phyloP scores from a whole-genome alignment of 2,888 invertebrate species.

The Diadromus collaris region DNA sequence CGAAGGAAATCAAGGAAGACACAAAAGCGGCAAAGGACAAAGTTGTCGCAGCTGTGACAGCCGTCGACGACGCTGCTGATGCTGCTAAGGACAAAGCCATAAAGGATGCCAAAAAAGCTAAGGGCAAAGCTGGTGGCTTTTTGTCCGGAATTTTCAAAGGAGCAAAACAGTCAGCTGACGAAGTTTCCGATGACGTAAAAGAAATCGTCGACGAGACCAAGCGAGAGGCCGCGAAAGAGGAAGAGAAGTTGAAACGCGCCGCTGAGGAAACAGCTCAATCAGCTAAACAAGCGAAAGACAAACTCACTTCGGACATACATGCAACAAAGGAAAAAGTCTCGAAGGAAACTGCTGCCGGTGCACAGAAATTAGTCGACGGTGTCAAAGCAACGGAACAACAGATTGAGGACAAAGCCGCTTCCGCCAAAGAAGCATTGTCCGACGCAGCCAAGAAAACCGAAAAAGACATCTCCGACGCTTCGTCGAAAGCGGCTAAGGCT shows the following conservation, averaged over 20 bases:
- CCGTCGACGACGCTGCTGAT: slow-evolving; percentile 49
- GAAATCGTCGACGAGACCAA: slow-evolving; percentile 68
- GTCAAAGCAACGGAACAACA: slow-evolving; percentile 42
- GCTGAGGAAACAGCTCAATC: slow-evolving; percentile 32
- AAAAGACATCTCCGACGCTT: slow-evolving; percentile 33
- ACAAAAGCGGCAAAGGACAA: slow-evolving; percentile 47
- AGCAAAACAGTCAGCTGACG: slow-evolving; percentile 61
- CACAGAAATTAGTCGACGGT: slow-evolving; percentile 32
- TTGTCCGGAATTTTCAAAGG: slow-evolving; percentile 66
- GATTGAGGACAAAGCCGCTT: slow-evolving; percentile 30
- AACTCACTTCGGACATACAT: slow-evolving; percentile 68
- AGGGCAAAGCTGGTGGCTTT: slow-evolving; percentile 60
- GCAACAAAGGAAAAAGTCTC: slow-evolving; percentile 48
- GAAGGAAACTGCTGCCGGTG: slow-evolving; percentile 39
- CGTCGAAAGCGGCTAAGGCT: slow-evolving; percentile 27
- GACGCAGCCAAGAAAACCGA: slow-evolving; percentile 46
- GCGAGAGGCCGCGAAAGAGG: slow-evolving; percentile 65
- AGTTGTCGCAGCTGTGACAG: slow-evolving; percentile 55
- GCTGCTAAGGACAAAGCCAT: slow-evolving; percentile 54
- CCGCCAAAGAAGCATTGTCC: slow-evolving; percentile 30
- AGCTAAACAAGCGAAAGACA: slow-evolving; percentile 64
- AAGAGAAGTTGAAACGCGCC: slow-evolving; percentile 44
- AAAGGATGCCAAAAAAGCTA: slow-evolving; percentile 57
- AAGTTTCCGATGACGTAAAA: slow-evolving; percentile 56
- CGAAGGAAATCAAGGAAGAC: slow-evolving; percentile 56